phyloP scores from a whole-genome alignment of 2,113 vertebrate genomes.

The Dryoscopus gambensis region DNA sequence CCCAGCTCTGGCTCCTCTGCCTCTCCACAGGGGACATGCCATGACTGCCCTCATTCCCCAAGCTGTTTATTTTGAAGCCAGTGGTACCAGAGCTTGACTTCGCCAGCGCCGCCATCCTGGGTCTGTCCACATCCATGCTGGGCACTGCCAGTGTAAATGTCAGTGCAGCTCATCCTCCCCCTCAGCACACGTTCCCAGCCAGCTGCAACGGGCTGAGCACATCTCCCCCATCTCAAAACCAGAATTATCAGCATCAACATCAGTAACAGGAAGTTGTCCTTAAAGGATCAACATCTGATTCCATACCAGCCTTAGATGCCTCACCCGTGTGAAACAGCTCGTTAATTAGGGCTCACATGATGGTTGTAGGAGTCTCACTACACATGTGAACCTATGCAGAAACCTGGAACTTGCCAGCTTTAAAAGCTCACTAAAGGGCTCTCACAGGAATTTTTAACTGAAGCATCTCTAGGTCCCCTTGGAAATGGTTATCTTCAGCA shows the following conservation, averaged over 20 bases:
- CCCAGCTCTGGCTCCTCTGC: neutral
- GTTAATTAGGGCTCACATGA: neutral
- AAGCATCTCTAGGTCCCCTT: neutral
- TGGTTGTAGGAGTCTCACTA: neutral
- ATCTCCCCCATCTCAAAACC: neutral
- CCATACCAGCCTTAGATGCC: neutral
- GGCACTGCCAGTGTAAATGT: neutral
- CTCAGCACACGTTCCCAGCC: neutral
- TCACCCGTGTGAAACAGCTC: neutral
- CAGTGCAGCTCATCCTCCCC: neutral
- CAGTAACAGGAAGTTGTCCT: neutral
- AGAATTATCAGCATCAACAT: neutral
- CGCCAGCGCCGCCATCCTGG: neutral
- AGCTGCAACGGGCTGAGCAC: neutral
- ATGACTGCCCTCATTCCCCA: neutral
- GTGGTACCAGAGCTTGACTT: neutral
- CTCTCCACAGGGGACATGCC: neutral
- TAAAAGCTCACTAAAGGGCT: neutral
- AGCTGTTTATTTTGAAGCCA: neutral
- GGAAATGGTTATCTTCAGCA: neutral
- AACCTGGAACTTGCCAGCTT: neutral
- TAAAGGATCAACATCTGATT: neutral
- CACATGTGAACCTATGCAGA: fast-evolving
- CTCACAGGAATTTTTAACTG: neutral
- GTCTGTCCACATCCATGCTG: neutral